Evolutionary conservation across 2,797 vertebrate species (phyloP).

Genomic region (Sandelia bainsii): DNA sequence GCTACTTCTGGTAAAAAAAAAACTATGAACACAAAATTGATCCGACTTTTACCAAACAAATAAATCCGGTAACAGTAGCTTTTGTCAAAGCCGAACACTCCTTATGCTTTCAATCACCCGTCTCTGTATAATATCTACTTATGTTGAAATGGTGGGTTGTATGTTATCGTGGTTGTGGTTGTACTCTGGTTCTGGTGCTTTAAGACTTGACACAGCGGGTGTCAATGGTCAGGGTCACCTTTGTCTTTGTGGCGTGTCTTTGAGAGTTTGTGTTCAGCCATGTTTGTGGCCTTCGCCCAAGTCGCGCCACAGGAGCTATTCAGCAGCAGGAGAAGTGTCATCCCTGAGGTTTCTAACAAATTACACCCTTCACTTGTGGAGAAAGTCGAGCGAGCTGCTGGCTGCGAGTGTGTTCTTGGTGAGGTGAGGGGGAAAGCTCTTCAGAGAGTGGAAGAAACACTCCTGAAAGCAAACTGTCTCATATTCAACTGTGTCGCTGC

Average conservation of each 20-base stretch:
- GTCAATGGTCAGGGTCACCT: constrained; percentile 40
- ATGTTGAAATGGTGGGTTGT: constrained; percentile 30
- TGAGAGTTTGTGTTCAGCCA: constrained; percentile 37
- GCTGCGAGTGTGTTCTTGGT: constrained; percentile 49
- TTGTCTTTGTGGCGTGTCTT: constrained; percentile 13
- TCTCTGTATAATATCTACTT: constrained; percentile 19
- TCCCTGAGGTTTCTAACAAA: constrained; percentile 69
- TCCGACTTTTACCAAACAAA: neutral
- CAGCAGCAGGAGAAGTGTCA: constrained; percentile 64
- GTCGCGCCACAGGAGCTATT: constrained; percentile 45
- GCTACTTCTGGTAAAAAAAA: too few relatives aligned
- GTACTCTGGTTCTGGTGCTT: constrained; percentile 3
- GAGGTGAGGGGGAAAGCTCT: constrained; percentile 29
- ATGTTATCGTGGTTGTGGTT: constrained; percentile 40
- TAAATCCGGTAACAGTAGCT: neutral
- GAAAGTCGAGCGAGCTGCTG: constrained; percentile 49
- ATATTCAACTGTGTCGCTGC: constrained; percentile 40
- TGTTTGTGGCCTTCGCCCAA: constrained; percentile 57
- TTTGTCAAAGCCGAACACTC: neutral
- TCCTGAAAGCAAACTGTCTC: constrained; percentile 68
- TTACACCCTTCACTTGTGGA: constrained; percentile 66
- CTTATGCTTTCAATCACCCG: constrained; percentile 18
- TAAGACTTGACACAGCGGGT: neutral
- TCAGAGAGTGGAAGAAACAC: constrained; percentile 43
- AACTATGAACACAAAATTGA: too few relatives aligned